These are phyloP conservation scores for Scomberomorus guttatus DNA, from an alignment of 2,797 vertebrate species.

Conservation along the genomic window DNA sequence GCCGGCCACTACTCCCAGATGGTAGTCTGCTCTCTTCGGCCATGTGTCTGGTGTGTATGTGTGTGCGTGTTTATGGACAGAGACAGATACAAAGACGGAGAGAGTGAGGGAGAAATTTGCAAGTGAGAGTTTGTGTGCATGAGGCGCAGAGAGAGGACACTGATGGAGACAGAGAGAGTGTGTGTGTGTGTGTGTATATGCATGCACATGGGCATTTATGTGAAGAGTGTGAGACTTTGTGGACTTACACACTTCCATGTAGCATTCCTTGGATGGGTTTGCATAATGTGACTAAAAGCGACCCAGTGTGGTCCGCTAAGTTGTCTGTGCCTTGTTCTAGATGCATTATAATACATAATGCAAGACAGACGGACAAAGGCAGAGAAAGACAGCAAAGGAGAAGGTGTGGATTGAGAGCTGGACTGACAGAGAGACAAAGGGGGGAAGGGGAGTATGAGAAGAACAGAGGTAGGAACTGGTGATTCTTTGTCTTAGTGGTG, in stretches of 20 bases:
- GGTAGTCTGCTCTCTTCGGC: conserved; percentile 84
- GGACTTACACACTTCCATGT: conserved; percentile 15
- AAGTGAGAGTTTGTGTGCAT: conserved; percentile 50
- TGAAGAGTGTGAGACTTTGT: conserved; percentile 37
- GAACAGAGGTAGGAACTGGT: conserved; percentile 32
- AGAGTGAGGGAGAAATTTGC: conserved; percentile 64
- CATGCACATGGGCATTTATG: neutral
- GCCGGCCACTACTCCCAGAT: conserved; percentile 85
- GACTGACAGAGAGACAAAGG: conserved; percentile 14
- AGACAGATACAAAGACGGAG: conserved; percentile 61
- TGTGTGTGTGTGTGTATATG: neutral
- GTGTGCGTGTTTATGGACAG: conserved; percentile 65
- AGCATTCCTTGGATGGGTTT: conserved; percentile 30
- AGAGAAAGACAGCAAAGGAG: conserved; percentile 9
- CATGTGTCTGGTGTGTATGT: conserved; percentile 79
- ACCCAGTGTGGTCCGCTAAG: conserved; percentile 25
- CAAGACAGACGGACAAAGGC: conserved; percentile 40
- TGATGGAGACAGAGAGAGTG: conserved; percentile 18
- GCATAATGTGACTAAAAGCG: conserved; percentile 52
- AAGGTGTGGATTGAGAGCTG: conserved; percentile 16
- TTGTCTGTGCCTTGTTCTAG: conserved; percentile 41
- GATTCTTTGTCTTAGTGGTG: conserved; percentile 62
- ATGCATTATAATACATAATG: conserved; percentile 66
- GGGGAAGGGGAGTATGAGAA: conserved; percentile 2
- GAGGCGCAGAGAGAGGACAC: conserved; percentile 49